These are phyloP conservation scores for Serrognathus titanus DNA, from an alignment of 2,888 invertebrate genomes.

Conservation along the genomic window DNA sequence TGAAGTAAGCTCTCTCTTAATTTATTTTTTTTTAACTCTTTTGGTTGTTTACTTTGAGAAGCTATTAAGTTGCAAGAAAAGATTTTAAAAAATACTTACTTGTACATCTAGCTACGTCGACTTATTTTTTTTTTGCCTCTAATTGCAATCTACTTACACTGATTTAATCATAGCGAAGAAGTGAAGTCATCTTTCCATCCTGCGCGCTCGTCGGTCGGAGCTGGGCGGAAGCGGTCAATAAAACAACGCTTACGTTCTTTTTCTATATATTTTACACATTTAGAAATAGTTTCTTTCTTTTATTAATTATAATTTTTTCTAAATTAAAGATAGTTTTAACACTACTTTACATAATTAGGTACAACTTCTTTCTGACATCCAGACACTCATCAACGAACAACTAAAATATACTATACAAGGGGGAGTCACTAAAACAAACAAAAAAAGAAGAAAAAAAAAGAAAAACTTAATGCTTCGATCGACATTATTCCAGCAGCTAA, in stretches of 20 bases:
- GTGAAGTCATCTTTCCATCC: no score
- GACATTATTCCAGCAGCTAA: no score
- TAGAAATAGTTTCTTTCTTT: conserved; percentile 47
- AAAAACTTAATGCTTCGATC: not conserved
- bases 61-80: no score
- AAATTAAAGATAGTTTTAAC: conserved; percentile 46
- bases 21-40: no score
- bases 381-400: conserved; percentile 25
- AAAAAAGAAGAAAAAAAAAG: conserved; percentile 4
- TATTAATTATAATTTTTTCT: conserved; percentile 47
- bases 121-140: no score
- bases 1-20: no score
- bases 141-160: no score
- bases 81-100: no score
- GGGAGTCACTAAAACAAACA: conserved; percentile 10
- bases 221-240: not conserved
- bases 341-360: conserved; percentile 51
- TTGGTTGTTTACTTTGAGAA: no score
- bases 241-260: conserved; percentile 3
- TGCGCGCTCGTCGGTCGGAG: no score
- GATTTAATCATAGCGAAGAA: no score
- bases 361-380: conserved; percentile 46
- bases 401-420: conserved; percentile 14
- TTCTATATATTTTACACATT: conserved; percentile 49
- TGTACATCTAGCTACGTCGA: no score